Percentiles rank a stretch among this genome's conserved stretches.
These are phyloP conservation scores for Chlorocebus sabaeus DNA, from an alignment of 2,113 vertebrate species.

Conservation along the genomic window DNA sequence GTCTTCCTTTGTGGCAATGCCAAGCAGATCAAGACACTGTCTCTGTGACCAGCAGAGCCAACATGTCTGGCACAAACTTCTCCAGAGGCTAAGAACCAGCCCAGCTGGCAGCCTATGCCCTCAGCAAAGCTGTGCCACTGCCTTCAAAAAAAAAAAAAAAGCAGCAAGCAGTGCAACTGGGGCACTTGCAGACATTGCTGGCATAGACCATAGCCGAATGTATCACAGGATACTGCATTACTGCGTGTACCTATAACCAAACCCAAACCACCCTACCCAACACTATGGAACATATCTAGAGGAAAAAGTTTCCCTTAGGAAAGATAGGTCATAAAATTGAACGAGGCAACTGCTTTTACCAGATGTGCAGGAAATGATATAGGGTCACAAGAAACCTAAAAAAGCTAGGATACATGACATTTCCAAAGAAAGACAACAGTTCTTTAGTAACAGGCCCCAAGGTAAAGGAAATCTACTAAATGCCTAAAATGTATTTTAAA, in stretches of 20 bases:
- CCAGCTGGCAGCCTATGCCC: not conserved
- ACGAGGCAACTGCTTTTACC: not conserved
- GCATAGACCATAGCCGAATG: not conserved
- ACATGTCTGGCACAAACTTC: not conserved
- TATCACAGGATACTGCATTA: not conserved
- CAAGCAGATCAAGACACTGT: not conserved
- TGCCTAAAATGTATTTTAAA: not conserved
- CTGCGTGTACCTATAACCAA: not conserved
- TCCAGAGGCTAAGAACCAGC: not conserved
- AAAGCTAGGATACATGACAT: not conserved
- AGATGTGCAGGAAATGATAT: not conserved
- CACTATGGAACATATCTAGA: not conserved
- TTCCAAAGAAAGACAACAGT: not conserved
- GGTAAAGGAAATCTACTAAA: not conserved
- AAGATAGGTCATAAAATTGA: not conserved
- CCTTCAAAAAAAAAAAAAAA: not conserved
- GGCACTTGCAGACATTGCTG: not conserved
- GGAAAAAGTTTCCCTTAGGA: not conserved
- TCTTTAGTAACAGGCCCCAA: not conserved
- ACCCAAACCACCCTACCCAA: not conserved
- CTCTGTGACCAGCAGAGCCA: not conserved
- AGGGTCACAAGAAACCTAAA: not conserved
- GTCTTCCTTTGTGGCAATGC: not conserved
- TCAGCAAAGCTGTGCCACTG: not conserved
- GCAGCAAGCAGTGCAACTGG: accelerated